Conservation (phyloP, 2,113 vertebrate species). For the Antechinus stuartii region DNA sequence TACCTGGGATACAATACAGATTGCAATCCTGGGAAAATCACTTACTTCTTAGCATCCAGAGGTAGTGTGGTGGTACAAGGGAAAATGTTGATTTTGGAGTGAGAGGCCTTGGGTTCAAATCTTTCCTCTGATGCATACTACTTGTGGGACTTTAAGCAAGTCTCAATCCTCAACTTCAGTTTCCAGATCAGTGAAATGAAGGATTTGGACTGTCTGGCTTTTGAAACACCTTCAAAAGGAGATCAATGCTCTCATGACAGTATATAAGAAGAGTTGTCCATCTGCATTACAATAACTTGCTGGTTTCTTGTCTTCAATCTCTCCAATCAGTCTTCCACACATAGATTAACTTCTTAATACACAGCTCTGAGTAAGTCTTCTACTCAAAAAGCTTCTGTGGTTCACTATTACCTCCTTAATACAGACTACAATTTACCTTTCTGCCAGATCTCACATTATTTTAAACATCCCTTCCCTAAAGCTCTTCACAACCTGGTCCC, state of each 20-base stretch:
- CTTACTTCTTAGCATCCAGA: neutral
- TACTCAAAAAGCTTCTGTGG: neutral
- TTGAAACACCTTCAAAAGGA: neutral
- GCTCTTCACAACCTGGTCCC: neutral
- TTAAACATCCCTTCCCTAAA: neutral
- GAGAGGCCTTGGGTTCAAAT: neutral
- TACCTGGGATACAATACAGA: neutral
- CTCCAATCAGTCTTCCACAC: neutral
- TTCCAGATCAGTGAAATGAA: neutral
- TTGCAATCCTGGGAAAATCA: neutral
- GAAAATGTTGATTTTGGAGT: neutral
- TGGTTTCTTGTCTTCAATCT: neutral
- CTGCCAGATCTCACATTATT: neutral
- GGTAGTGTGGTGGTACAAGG: neutral
- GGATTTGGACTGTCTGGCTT: neutral
- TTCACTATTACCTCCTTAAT: neutral
- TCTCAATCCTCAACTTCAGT: neutral
- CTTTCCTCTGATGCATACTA: neutral
- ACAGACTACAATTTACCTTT: neutral
- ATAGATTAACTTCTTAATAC: neutral
- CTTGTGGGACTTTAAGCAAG: neutral
- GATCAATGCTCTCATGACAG: neutral
- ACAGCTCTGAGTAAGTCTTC: neutral
- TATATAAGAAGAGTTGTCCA: neutral
- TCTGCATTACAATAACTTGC: neutral